These are phyloP conservation scores for Papilio dardanus DNA, from an alignment of 1,140 invertebrate species.

Conservation along the genomic window DNA sequence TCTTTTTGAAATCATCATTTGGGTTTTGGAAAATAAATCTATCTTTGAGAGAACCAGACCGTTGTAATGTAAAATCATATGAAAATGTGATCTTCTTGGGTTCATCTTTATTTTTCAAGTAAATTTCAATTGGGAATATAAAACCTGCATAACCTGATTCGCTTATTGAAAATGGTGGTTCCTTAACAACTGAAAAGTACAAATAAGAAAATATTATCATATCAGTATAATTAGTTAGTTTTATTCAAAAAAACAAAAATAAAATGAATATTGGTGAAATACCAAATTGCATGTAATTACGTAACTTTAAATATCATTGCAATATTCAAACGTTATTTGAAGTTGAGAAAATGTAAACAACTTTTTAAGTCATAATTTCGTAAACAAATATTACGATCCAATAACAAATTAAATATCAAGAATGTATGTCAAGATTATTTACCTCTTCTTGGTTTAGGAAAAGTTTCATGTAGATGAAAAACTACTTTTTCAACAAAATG, in stretches of 20 bases:
- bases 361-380: constrained; percentile 16
- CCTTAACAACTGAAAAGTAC: constrained; percentile 89
- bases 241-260: no score
- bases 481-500: constrained; percentile 97
- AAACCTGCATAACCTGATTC: constrained; percentile 98
- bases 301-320: background rate
- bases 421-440: constrained; percentile 51
- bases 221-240: no score
- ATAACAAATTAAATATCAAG: constrained; percentile 37
- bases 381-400: constrained; percentile 32
- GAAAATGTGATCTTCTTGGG: constrained; percentile 93
- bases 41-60: constrained; percentile 90
- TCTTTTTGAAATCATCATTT: constrained; percentile 93
- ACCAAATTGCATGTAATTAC: constrained; percentile 7
- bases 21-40: constrained; percentile 90
- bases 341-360: constrained; percentile 20
- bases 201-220: no score
- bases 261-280: background rate
- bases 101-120: constrained; percentile 95
- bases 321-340: constrained; percentile 16
- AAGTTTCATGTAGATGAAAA: constrained; percentile 95
- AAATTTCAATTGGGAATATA: constrained; percentile 93
- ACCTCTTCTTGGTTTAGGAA: constrained; percentile 94
- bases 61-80: constrained; percentile 94
- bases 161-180: constrained; percentile 94